A percentile compares a stretch with the other conserved stretches of the same genome.
phyloP scores from a whole-genome alignment of 2,113 vertebrate species.

The Perca flavescens region DNA sequence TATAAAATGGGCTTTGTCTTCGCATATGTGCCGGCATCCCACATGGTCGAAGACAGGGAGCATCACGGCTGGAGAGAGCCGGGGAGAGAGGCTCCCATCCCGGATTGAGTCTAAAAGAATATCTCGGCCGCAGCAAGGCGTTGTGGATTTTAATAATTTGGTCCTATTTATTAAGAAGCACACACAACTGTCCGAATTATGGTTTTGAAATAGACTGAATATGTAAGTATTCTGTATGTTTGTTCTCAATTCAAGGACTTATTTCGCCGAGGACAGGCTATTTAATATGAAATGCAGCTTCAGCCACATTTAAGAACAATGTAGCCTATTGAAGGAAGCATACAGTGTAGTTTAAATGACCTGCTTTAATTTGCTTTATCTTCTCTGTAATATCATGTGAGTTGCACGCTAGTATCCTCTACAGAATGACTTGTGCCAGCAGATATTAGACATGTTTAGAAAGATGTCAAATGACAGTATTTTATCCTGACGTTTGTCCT shows the following conservation, averaged over 20 bases:
- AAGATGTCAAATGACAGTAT: not conserved
- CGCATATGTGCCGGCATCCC: slow-evolving; percentile 37
- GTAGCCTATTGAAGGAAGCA: not conserved
- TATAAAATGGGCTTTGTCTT: slow-evolving; percentile 51
- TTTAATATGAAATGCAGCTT: not conserved
- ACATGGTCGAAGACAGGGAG: slow-evolving; percentile 24
- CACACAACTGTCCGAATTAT: slow-evolving; percentile 5
- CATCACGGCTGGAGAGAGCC: slow-evolving; percentile 8
- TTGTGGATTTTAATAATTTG: slow-evolving; percentile 15
- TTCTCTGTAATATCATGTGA: not conserved
- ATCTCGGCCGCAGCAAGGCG: not conserved
- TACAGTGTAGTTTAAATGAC: too few species aligned
- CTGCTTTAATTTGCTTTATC: not conserved
- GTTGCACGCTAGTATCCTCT: not conserved
- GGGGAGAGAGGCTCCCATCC: slow-evolving; percentile 11
- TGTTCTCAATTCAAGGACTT: not conserved
- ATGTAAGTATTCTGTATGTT: slow-evolving; percentile 47
- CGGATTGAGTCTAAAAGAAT: not conserved
- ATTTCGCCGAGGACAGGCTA: not conserved
- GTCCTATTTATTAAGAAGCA: not conserved
- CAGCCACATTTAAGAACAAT: not conserved
- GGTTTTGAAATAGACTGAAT: slow-evolving; percentile 14
- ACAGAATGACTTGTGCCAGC: not conserved
- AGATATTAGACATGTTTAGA: not conserved
- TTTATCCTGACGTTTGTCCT: not conserved